A percentile compares a stretch with the other conserved stretches of the same genome.
Conservation (phyloP, 30 jellyfish, hydroid and myxozoan genomes). For the Phacellophora camtschatica region DNA sequence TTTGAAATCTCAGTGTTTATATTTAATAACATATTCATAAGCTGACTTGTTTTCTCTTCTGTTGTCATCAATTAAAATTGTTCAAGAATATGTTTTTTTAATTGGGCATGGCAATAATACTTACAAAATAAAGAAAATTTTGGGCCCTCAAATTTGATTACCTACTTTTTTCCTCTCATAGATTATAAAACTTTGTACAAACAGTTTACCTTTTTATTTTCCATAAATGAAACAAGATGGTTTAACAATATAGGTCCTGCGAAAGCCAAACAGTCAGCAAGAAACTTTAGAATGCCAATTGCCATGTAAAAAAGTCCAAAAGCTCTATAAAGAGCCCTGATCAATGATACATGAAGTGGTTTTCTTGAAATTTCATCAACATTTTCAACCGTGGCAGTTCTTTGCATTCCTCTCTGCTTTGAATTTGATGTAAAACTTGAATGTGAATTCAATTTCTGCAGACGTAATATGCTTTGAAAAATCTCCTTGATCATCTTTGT, state of each 20-base stretch:
- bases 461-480: conserved; percentile 61
- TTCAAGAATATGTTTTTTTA: neutral
- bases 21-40: too few relatives aligned
- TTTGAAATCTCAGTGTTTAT: too few relatives aligned
- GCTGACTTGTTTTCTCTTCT: too few relatives aligned
- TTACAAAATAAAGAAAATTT: neutral
- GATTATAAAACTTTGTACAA: neutral
- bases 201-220: conserved; percentile 66
- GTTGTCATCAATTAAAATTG: too few relatives aligned
- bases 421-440: neutral
- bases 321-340: conserved; percentile 58
- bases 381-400: conserved; percentile 27
- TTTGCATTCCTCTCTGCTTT: neutral
- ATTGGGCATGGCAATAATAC: neutral
- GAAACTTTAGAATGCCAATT: conserved; percentile 81
- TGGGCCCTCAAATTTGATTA: too few relatives aligned
- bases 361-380: conserved; percentile 14
- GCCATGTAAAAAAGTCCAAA: conserved; percentile 79
- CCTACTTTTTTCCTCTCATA: neutral
- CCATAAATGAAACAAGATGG: conserved; percentile 75
- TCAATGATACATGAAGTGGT: conserved; percentile 45
- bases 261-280: conserved; percentile 76
- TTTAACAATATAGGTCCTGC: conserved; percentile 92
- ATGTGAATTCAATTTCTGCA: conserved; percentile 28
- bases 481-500: conserved; percentile 67